A percentile compares a stretch with the other conserved stretches of the same genome.
Conservation (phyloP, 2,888 invertebrate species). For the Ernsta delagoae region DNA sequence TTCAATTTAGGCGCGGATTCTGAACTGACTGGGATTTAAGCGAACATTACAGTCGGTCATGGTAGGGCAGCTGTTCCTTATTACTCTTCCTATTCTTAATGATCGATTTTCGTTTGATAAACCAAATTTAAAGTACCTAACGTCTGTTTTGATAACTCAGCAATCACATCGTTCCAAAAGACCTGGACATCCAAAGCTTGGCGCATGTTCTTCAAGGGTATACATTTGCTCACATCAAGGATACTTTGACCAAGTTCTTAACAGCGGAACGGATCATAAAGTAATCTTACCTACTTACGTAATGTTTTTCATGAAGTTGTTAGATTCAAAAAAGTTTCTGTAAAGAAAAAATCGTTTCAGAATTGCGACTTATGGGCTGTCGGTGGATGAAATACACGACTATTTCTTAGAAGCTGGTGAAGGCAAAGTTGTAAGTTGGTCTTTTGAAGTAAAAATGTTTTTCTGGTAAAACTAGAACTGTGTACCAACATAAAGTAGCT, state of each 20-base stretch:
- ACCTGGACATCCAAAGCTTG: slow-evolving; percentile 58
- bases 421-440: slow-evolving; percentile 52
- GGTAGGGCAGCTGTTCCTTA: too few species aligned
- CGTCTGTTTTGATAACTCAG: slow-evolving; percentile 45
- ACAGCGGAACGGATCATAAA: slow-evolving; percentile 55
- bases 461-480: neutral
- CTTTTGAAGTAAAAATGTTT: neutral
- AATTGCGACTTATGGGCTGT: slow-evolving; percentile 60
- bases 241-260: slow-evolving; percentile 55
- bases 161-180: slow-evolving; percentile 56
- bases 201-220: slow-evolving; percentile 61
- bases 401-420: slow-evolving; percentile 53
- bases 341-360: slow-evolving; percentile 49
- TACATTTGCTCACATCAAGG: slow-evolving; percentile 56
- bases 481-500: too few species aligned
- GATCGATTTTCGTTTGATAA: too few species aligned
- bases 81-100: too few species aligned
- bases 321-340: too few species aligned
- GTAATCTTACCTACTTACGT: slow-evolving; percentile 46
- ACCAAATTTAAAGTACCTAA: too few species aligned
- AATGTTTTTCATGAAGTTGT: too few species aligned
- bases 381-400: slow-evolving; percentile 55
- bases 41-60: too few species aligned
- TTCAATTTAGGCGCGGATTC: too few species aligned
- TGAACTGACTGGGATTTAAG: too few species aligned